These are phyloP conservation scores for Clunio marinus DNA, from an alignment of 2,888 invertebrate species.

Conservation along the genomic window DNA sequence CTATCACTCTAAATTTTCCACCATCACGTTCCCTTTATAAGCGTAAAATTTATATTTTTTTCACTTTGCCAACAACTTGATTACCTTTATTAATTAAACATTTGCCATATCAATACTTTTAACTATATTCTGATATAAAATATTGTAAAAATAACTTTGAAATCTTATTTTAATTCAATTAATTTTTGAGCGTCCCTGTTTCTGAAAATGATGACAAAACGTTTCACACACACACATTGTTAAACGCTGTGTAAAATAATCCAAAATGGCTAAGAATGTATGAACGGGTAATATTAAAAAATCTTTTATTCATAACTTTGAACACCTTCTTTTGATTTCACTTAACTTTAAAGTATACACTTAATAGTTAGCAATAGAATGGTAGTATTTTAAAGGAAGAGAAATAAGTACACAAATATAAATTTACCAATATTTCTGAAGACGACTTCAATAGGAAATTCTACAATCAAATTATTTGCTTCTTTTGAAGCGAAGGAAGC, in stretches of 20 bases:
- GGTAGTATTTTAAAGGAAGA: background rate
- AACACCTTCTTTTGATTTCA: background rate
- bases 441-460: too few species aligned
- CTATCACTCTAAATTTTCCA: slow-evolving; percentile 17
- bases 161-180: slow-evolving; percentile 6
- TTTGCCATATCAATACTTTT: background rate
- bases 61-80: too few species aligned
- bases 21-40: background rate
- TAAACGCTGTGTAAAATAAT: slow-evolving; percentile 1
- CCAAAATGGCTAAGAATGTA: background rate
- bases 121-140: too few species aligned
- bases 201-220: background rate
- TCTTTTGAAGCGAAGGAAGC: background rate
- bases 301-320: background rate
- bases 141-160: too few species aligned
- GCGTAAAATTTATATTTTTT: background rate
- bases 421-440: slow-evolving; percentile 21
- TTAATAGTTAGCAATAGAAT: background rate
- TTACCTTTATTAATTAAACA: background rate
- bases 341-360: background rate
- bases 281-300: too few species aligned
- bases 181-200: background rate
- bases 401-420: slow-evolving; percentile 3
- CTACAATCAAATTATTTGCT: background rate
- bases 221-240: background rate